Percentiles rank a stretch among this genome's conserved stretches.
These are phyloP conservation scores for Dreissena polymorpha DNA, from an alignment of 1,140 invertebrate genomes.

Conservation along the genomic window DNA sequence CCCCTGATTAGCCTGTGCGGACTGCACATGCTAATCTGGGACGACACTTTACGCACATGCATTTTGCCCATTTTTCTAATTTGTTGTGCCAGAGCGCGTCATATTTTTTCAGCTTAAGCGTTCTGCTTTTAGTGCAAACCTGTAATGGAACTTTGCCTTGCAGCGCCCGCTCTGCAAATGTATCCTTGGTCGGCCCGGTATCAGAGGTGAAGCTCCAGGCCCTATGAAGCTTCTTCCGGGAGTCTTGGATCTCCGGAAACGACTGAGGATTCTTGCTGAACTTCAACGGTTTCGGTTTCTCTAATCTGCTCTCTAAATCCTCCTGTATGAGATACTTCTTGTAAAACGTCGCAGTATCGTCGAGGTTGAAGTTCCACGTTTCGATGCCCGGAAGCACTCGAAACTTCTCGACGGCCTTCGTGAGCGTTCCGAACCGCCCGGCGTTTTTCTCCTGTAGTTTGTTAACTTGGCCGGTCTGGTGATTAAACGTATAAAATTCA, in stretches of 20 bases:
- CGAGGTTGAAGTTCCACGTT: constrained; percentile 34
- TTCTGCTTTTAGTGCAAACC: too few relatives aligned
- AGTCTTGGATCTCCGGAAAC: constrained; percentile 22
- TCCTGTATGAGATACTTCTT: constrained; percentile 47
- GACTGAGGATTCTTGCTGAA: not conserved
- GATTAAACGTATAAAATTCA: constrained; percentile 43
- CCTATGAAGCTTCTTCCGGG: not conserved
- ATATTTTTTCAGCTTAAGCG: too few relatives aligned
- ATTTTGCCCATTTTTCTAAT: too few relatives aligned
- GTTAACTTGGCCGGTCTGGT: constrained; percentile 15
- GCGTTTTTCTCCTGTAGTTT: constrained; percentile 6
- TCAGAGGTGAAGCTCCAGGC: constrained; percentile 38
- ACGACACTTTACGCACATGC: too few relatives aligned
- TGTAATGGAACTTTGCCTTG: not conserved
- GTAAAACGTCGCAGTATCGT: constrained; percentile 33
- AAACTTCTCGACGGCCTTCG: constrained; percentile 10
- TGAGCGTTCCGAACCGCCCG: not conserved
- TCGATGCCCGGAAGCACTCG: constrained; percentile 12
- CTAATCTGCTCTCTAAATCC: constrained; percentile 27
- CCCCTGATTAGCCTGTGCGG: too few relatives aligned
- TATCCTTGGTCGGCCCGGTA: constrained; percentile 14
- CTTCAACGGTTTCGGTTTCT: not conserved
- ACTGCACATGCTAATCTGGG: too few relatives aligned
- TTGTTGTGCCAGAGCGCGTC: too few relatives aligned
- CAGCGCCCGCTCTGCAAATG: not conserved